Conservation (phyloP, 2,113 vertebrate species). For the Megaleporinus macrocephalus region DNA sequence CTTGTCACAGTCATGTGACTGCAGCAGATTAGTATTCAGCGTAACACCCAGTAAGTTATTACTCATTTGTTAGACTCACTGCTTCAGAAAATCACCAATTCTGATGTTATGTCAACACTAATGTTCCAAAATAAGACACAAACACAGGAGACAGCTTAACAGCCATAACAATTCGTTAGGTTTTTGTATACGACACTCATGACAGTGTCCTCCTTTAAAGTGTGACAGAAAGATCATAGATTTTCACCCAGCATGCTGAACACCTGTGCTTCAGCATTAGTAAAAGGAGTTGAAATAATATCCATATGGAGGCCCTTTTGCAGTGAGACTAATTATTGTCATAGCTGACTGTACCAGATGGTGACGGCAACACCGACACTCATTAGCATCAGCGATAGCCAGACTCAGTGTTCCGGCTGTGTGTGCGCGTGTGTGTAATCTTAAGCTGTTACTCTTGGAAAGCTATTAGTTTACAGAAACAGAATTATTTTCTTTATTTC, state of each 20-base stretch:
- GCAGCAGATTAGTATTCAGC: no score
- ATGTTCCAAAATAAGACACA: not conserved
- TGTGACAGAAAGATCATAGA: not conserved
- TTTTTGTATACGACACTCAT: no score
- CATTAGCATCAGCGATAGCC: not conserved
- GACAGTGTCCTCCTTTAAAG: no score
- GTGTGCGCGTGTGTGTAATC: not conserved
- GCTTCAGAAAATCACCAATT: no score
- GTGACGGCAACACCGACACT: conserved; percentile 11
- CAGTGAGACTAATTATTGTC: conserved; percentile 24
- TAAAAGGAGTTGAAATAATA: conserved; percentile 8
- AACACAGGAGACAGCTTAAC: not conserved
- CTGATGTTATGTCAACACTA: no score
- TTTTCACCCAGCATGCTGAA: not conserved
- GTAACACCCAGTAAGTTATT: no score
- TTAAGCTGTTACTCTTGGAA: not conserved
- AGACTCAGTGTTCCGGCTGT: not conserved
- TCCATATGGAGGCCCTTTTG: not conserved
- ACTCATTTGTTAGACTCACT: no score
- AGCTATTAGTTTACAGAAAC: no score
- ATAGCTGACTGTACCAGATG: conserved; percentile 1
- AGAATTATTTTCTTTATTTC: no score
- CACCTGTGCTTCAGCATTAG: not conserved
- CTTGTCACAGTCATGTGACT: no score
- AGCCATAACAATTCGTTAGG: no score